Percentiles rank a stretch among this genome's conserved stretches.
phyloP scores from a whole-genome alignment of 1,140 invertebrate genomes.

The Drosophila nannoptera region DNA sequence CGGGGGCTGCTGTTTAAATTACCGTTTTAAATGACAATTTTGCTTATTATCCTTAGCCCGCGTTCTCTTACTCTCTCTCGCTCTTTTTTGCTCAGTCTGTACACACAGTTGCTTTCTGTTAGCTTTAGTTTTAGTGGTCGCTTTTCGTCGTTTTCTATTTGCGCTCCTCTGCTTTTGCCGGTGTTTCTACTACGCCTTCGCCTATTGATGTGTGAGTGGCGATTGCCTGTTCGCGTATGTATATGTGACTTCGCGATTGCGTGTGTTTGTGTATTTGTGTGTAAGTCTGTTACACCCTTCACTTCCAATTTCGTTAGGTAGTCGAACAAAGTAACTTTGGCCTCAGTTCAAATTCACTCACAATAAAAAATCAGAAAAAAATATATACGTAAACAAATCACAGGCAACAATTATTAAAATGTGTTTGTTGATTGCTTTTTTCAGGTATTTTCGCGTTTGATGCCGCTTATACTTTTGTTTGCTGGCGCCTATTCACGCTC shows the following conservation, averaged over 20 bases:
- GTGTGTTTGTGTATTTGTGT: constrained; percentile 25
- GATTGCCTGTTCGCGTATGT: constrained; percentile 3
- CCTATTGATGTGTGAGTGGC: constrained; percentile 11
- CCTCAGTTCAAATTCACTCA: constrained; percentile 56
- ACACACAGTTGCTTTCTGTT: constrained; percentile 15
- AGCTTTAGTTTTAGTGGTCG: constrained; percentile 49
- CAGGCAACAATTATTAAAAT: constrained; percentile 46
- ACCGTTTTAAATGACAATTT: constrained; percentile 34
- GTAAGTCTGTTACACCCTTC: constrained; percentile 67
- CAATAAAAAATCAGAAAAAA: constrained; percentile 65
- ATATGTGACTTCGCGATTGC: not conserved
- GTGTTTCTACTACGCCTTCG: constrained; percentile 41
- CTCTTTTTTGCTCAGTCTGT: not conserved
- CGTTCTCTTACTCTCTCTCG: constrained; percentile 11
- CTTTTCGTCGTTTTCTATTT: constrained; percentile 44
- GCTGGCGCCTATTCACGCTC: constrained; percentile 16
- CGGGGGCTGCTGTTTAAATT: constrained; percentile 47
- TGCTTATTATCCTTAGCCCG: constrained; percentile 43
- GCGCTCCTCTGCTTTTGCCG: constrained; percentile 44
- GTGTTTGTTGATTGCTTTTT: constrained; percentile 41
- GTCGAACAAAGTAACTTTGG: constrained; percentile 31
- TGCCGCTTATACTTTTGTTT: constrained; percentile 29
- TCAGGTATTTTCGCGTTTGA: constrained; percentile 45
- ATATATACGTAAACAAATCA: constrained; percentile 69
- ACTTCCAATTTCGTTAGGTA: constrained; percentile 58